Percentiles rank a stretch among this genome's conserved stretches.
These are phyloP conservation scores for Chascanopsetta lugubris DNA, from an alignment of 2,113 vertebrate species.

Conservation along the genomic window DNA sequence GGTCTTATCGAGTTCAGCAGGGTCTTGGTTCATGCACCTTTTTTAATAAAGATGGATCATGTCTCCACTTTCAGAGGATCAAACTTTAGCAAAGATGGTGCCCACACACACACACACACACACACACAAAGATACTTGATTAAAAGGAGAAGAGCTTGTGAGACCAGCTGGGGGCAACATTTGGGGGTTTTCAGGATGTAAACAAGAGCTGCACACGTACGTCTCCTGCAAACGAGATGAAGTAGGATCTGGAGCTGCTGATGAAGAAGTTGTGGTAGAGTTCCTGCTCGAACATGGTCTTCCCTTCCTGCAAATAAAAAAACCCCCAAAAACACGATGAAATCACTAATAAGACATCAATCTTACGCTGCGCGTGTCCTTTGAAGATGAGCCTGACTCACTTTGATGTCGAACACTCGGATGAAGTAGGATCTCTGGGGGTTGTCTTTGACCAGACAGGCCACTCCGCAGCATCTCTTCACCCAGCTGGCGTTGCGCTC, in stretches of 20 bases:
- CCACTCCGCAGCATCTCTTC: constrained; percentile 96
- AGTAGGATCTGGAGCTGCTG: constrained; percentile 93
- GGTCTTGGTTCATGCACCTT: neutral
- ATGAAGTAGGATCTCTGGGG: constrained; percentile 98
- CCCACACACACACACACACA: too few relatives aligned
- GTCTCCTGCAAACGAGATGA: constrained; percentile 96
- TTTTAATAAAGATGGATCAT: neutral
- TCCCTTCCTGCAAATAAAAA: constrained; percentile 87
- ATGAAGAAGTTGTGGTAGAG: constrained; percentile 96
- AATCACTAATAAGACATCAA: too few relatives aligned
- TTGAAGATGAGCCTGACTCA: constrained; percentile 60
- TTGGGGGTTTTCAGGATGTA: neutral
- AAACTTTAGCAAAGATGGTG: neutral
- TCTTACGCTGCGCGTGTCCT: too few relatives aligned
- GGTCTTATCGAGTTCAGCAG: neutral
- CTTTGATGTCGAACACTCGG: constrained; percentile 97
- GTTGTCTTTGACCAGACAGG: constrained; percentile 98
- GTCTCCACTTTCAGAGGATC: neutral
- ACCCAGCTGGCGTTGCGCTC: constrained; percentile 90
- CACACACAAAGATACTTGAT: neutral
- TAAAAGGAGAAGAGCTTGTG: neutral
- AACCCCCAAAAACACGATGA: constrained; percentile 31
- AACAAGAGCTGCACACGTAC: constrained; percentile 74
- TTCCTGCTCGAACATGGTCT: constrained; percentile 94
- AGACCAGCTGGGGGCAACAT: neutral